Conservation (phyloP, 2,888 invertebrate species). For the Arrhopalites spinosus region DNA sequence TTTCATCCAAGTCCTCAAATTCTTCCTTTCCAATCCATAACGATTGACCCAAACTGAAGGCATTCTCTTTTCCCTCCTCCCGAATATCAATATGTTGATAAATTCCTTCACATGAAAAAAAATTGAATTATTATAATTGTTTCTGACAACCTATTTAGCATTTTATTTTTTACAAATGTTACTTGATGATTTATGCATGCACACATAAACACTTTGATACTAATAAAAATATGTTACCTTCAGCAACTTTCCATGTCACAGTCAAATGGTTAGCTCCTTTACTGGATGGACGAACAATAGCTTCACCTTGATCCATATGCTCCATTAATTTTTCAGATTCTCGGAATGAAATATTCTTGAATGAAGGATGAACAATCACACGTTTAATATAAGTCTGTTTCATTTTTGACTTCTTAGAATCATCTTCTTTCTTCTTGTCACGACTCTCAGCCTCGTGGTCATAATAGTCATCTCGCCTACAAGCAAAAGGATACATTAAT, state of each 20-base stretch:
- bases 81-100: conserved; percentile 95
- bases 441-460: conserved; percentile 83
- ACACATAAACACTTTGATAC: no score
- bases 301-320: conserved; percentile 94
- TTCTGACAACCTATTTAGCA: no score
- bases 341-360: conserved; percentile 92
- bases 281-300: conserved; percentile 93
- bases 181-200: no score
- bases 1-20: conserved; percentile 99
- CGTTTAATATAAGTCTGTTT: conserved; percentile 83
- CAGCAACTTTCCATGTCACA: conserved; percentile 97
- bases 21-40: conserved; percentile 86
- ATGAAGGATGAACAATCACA: conserved; percentile 96
- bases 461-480: conserved; percentile 80
- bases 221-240: no score
- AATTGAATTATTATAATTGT: no score
- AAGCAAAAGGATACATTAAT: no score
- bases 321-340: conserved; percentile 91
- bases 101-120: no score
- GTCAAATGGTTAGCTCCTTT: conserved; percentile 96
- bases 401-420: conserved; percentile 80
- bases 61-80: conserved; percentile 95
- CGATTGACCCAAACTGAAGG: conserved; percentile 87
- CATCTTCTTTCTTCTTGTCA: conserved; percentile 77
- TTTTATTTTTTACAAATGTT: no score